Percentiles rank a stretch among this genome's conserved stretches.
Evolutionary conservation across 2,888 invertebrate genomes (phyloP).

Genomic region (Parapristionchus giblindavisi): DNA sequence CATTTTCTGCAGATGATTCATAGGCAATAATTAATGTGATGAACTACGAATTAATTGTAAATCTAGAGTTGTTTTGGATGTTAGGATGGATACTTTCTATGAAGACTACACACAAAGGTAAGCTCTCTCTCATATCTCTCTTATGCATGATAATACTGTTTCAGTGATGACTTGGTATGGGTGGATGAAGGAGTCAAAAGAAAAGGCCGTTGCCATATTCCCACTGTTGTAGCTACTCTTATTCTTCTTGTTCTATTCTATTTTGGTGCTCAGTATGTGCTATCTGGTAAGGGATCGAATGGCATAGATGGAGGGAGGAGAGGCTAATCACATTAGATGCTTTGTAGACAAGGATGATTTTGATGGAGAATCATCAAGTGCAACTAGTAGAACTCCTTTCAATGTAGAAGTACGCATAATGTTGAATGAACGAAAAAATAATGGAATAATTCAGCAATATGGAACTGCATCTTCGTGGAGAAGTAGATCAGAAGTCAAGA

Average conservation of each 20-base stretch:
- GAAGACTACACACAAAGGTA: slow-evolving; percentile 6
- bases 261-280: slow-evolving; percentile 7
- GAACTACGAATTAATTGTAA: not conserved
- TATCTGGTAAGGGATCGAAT: slow-evolving; percentile 25
- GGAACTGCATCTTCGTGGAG: slow-evolving; percentile 13
- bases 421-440: not conserved
- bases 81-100: not conserved
- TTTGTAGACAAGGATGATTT: slow-evolving; percentile 29
- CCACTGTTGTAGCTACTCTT: slow-evolving; percentile 14
- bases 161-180: slow-evolving; percentile 18
- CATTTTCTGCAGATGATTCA: slow-evolving; percentile 12
- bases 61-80: not conserved
- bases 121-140: too few species aligned
- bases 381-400: not conserved
- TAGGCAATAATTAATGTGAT: slow-evolving; percentile 22
- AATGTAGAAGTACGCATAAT: slow-evolving; percentile 10
- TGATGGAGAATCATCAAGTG: slow-evolving; percentile 20
- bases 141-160: too few species aligned
- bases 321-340: slow-evolving; percentile 1
- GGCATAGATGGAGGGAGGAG: too few species aligned
- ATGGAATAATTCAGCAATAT: slow-evolving; percentile 1
- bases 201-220: slow-evolving; percentile 20
- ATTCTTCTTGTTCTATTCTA: slow-evolving; percentile 8
- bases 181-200: not conserved
- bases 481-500: slow-evolving; percentile 1